A percentile compares a stretch with the other conserved stretches of the same genome.
Evolutionary conservation across 2,888 invertebrate species (phyloP).

Genomic region (Xestia rhomboidea): DNA sequence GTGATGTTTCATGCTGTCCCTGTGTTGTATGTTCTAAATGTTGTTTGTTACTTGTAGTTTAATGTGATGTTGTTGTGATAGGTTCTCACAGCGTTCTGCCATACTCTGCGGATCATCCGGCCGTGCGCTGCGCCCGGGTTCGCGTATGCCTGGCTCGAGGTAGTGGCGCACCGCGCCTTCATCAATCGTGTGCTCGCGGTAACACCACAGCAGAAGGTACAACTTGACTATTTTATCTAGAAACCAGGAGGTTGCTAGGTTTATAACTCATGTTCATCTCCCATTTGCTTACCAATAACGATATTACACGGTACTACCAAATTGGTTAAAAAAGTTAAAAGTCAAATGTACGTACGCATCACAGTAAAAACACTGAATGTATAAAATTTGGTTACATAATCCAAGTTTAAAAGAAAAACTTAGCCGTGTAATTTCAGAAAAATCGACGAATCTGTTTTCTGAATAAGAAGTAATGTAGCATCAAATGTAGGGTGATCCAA

Average conservation of each 20-base stretch:
- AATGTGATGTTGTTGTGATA: constrained; percentile 69
- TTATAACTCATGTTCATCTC: constrained; percentile 3
- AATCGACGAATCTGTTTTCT: background rate
- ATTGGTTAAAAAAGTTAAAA: background rate
- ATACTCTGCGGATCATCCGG: constrained; percentile 97
- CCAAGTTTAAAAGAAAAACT: background rate
- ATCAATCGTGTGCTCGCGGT: constrained; percentile 97
- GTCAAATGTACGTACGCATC: background rate
- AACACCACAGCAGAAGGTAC: constrained; percentile 96
- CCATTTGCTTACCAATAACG: constrained; percentile 14
- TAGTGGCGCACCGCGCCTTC: constrained; percentile 99
- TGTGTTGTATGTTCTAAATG: constrained; percentile 8
- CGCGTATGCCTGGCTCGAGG: constrained; percentile 99
- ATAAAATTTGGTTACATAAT: background rate
- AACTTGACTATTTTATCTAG: background rate
- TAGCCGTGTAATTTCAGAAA: background rate
- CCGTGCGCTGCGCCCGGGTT: constrained; percentile 99
- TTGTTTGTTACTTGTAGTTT: background rate
- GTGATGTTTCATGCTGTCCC: constrained; percentile 22
- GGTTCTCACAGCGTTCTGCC: constrained; percentile 98
- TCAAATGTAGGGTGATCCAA: constrained; percentile 12
- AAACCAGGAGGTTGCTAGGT: background rate
- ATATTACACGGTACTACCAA: background rate
- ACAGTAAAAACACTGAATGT: background rate
- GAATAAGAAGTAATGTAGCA: background rate